These are phyloP conservation scores for Cotesia chilonis DNA, from an alignment of 1,140 invertebrate species.

Conservation along the genomic window DNA sequence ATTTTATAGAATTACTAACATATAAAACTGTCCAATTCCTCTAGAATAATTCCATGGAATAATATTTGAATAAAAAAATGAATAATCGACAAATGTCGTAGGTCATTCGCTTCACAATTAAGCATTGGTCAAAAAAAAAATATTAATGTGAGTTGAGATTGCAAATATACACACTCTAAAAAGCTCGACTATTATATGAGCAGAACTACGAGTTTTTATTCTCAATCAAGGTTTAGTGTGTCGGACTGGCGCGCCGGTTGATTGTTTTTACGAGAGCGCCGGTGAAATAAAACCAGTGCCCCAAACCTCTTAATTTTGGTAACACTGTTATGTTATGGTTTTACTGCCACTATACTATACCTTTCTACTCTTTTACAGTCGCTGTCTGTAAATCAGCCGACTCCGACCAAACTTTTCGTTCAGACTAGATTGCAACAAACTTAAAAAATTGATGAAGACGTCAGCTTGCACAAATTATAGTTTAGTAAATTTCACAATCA, in stretches of 20 bases:
- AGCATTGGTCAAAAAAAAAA: constrained; percentile 18
- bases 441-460: constrained; percentile 18
- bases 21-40: too few species aligned
- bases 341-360: constrained; percentile 47
- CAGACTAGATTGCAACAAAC: not conserved
- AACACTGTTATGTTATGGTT: constrained; percentile 60
- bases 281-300: constrained; percentile 44
- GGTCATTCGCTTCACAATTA: too few species aligned
- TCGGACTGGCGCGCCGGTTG: constrained; percentile 53
- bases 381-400: constrained; percentile 17
- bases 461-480: not conserved
- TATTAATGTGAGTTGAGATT: not conserved
- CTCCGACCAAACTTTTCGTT: constrained; percentile 5
- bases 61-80: too few species aligned
- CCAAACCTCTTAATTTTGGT: constrained; percentile 61
- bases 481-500: too few species aligned
- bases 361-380: not conserved
- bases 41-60: too few species aligned
- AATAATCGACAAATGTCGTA: too few species aligned
- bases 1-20: too few species aligned
- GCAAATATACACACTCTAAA: not conserved
- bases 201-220: constrained; percentile 42
- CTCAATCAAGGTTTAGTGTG: constrained; percentile 59
- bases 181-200: constrained; percentile 13
- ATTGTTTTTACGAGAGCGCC: constrained; percentile 61